Evolutionary conservation across 1,140 invertebrate species (phyloP), one percentile per base, ranked within the genome.

Genomic region (Probaryconus sp.): DNA sequence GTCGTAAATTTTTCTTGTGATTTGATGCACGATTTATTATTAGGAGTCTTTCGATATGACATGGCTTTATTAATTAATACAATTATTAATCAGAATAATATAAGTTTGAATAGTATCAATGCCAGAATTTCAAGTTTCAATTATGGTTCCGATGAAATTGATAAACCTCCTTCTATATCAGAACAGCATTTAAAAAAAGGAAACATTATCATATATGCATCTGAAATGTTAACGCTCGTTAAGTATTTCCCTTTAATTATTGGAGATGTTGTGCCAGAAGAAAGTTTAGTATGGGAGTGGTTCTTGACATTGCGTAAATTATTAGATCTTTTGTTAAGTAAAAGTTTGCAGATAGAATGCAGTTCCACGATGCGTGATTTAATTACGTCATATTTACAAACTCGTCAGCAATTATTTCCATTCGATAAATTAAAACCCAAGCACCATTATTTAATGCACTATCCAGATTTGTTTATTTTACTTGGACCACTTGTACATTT

Each of bases 191-290:
- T 80, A 18, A 58, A 71, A 63, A 45, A 69, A 38, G 51, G 43
- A 14, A 37, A 43, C 5, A 63, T 81, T 18, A 70, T 55, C 20
- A 53, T 68, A 9, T 77, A 78, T 38, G 61, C 79, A 3, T 35
- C 76, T 35, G 76, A 82, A 68, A 82, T 79, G 70, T 30, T 69
- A 9, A 64, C 45, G 31, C 64, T 82, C 13, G 48, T 76, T 7
- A 76, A 56, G 30, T 74, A 79, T 70, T 76, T 82, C 10, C 48
- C 71, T 11, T 47, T 81, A 17, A 50, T 77, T 3, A 48, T 82
- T 28, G 79, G 72, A 33, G 68, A 82, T 47, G 31, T 78, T 14
- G 21, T 79, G 42, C 16, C 14, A 18, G 6, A 2, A 2, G 14
- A 40, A 4, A 16, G 14, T 40, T 7, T 7, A 9, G 2, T 18